Evolutionary conservation across 2,888 invertebrate species (phyloP), one percentile per base, ranked within the genome.

Genomic region (Oscheius myriophilus): DNA sequence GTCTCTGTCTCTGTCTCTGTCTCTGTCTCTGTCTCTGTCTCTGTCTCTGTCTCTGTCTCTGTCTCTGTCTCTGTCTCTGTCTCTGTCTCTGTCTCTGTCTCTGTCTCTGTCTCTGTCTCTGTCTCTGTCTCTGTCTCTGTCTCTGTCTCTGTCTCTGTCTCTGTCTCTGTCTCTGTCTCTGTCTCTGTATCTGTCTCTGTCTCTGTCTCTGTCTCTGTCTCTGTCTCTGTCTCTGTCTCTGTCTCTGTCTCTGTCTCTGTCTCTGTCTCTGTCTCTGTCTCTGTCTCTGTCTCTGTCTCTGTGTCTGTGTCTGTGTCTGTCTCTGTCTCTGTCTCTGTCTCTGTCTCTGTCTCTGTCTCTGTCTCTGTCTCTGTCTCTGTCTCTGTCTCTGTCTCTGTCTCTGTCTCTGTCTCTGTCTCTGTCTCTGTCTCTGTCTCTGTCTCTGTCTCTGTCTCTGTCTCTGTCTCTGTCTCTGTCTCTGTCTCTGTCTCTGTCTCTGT

Each of bases 241-340:
- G 4, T 53, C 25, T 6, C 26, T 53, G 7, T 26, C 21, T 53
- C 18, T 26, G 21, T 23, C n/a, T 6, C 53, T 3, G 0, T 53
- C 53, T 53, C 53, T 53, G 7, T 2, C 25, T 53, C 53, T 53
- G 21, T 2, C 25, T 53, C 53, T 53, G 7, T 53, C 25, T 23
- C 53, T 53, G 21, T 4, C 53, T 53, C 53, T 53, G 21, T 53
- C 53, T 53, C 21, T 53, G 21, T 25, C 53, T 53, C 21, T 53
- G 21, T 53, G 21, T 53, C 21, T 53, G 21, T 53, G 21, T 53
- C 21, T 53, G 7, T 53, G 0, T 53, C 53, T 21, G 6, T 53
- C 53, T 26, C 53, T 26, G 21, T 53, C 23, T 53, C 53, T 53
- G 21, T 53, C 2, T 26, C 26, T 25, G 9, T 53, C 53, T 53